Percentiles rank a stretch among this genome's conserved stretches.
phyloP scores from a whole-genome alignment of 2,113 vertebrate genomes.

The Sarotherodon lohbergeri region DNA sequence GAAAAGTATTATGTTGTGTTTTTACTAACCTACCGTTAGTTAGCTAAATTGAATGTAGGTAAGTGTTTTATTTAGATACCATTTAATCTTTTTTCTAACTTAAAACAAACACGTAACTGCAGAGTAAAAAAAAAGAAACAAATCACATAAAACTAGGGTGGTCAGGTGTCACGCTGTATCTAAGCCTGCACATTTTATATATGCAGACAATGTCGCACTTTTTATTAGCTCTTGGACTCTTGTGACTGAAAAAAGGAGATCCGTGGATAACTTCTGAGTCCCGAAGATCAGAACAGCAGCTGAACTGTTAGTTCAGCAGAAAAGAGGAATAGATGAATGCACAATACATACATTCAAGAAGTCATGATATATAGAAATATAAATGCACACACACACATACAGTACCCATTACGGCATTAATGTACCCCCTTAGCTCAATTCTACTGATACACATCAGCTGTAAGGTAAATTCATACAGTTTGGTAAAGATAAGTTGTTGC shows the following conservation, averaged over 20 bases:
- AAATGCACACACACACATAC: not conserved
- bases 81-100: not conserved
- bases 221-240: not conserved
- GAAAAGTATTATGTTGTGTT: not conserved
- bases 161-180: not conserved
- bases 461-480: not conserved
- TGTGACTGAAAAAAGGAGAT: not conserved
- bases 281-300: not conserved
- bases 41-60: not conserved
- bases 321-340: not conserved
- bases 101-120: not conserved
- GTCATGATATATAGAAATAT: not conserved
- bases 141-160: not conserved
- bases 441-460: not conserved
- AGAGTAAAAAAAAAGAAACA: rapidly evolving
- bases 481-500: not conserved
- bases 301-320: not conserved
- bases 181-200: not conserved
- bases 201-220: not conserved
- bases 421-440: not conserved
- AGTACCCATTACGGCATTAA: not conserved
- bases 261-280: not conserved
- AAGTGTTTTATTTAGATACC: not conserved
- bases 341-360: not conserved
- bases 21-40: not conserved